These are phyloP conservation scores for Alligator sinensis DNA, from an alignment of 2,113 vertebrate species.

Conservation along the genomic window DNA sequence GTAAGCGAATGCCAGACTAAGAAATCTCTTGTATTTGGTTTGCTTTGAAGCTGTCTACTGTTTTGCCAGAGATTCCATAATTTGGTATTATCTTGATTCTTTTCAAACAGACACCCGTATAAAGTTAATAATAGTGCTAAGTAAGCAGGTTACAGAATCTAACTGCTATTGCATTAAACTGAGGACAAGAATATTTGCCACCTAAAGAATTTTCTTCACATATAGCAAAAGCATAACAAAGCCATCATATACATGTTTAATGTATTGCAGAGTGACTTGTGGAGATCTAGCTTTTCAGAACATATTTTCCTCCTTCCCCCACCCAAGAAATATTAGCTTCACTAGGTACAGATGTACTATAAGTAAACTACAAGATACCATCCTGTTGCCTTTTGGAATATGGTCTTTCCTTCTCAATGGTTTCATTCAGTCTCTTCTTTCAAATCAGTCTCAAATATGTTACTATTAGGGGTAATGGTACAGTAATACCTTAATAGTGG, in stretches of 20 bases:
- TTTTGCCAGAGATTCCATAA: neutral
- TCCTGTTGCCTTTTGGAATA: neutral
- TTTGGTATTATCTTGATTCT: neutral
- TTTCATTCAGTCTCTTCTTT: neutral
- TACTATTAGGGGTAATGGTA: neutral
- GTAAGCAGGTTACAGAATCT: neutral
- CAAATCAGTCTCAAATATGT: neutral
- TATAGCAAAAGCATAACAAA: neutral
- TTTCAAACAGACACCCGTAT: neutral
- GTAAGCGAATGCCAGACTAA: slow-evolving; percentile 45
- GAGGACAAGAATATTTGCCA: neutral
- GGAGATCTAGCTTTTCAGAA: neutral
- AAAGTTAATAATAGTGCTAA: neutral
- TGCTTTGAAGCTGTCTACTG: neutral
- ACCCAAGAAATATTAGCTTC: neutral
- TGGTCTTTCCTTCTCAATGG: neutral
- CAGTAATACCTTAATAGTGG: neutral
- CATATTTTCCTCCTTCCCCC: neutral
- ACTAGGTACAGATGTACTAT: neutral
- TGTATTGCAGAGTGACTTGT: neutral
- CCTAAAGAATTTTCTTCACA: neutral
- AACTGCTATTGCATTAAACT: neutral
- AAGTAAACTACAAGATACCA: neutral
- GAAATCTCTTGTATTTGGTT: slow-evolving; percentile 34
- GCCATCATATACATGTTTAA: neutral